Percentiles rank a stretch among this genome's conserved stretches.
Conservation (phyloP, 2,113 vertebrate genomes). For the Antigone vipio region DNA sequence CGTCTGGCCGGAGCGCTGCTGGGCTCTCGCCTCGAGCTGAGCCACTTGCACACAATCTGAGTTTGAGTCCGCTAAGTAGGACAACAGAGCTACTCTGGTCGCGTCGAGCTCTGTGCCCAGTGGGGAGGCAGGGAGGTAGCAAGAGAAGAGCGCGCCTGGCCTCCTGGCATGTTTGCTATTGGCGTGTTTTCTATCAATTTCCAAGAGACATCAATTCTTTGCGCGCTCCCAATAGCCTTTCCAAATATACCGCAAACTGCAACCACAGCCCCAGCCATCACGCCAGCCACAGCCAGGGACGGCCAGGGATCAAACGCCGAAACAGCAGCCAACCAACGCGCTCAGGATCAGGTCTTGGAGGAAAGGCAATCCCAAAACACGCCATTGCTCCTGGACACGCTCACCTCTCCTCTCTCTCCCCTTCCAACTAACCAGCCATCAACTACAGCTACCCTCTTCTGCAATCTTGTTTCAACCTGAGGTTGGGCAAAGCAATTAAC, state of each 20-base stretch:
- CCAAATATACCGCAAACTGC: background rate
- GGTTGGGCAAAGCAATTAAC: background rate
- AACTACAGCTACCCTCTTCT: background rate
- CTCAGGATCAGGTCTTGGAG: background rate
- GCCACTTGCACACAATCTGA: background rate
- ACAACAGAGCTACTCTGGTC: rapidly evolving
- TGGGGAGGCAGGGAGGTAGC: background rate
- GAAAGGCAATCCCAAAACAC: background rate
- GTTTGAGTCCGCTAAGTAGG: background rate
- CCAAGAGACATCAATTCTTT: background rate
- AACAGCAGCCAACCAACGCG: background rate
- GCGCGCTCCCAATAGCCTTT: rapidly evolving
- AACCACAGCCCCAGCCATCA: background rate
- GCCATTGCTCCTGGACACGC: background rate
- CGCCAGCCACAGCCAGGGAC: background rate
- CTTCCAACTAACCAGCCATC: background rate
- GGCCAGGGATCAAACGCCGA: background rate
- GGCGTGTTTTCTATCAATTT: background rate
- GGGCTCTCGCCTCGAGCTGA: background rate
- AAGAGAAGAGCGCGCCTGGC: background rate
- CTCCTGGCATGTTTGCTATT: background rate
- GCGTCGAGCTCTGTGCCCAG: rapidly evolving
- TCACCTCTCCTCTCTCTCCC: background rate
- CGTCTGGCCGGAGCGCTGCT: background rate
- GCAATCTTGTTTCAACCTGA: background rate